Evolutionary conservation across 1,140 invertebrate genomes (phyloP).

Genomic region (Drosophila parabipectinata): DNA sequence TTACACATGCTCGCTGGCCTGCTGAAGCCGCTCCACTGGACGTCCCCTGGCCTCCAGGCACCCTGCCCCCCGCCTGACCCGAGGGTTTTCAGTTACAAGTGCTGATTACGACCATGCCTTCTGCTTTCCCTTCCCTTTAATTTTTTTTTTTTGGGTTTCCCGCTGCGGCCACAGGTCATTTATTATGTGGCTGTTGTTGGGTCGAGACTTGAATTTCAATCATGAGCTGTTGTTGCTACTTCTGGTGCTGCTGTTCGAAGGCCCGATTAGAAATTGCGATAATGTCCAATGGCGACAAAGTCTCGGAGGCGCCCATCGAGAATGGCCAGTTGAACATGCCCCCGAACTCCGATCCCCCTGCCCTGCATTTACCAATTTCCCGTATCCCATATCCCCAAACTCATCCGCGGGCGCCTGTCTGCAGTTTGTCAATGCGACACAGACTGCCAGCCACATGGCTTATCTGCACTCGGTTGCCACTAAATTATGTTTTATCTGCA

Average conservation of each 20-base stretch:
- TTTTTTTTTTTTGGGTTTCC: constrained; percentile 48
- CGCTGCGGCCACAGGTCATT: constrained; percentile 67
- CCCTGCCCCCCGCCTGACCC: constrained; percentile 4
- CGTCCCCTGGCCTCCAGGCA: background rate
- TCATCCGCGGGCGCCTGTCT: constrained; percentile 57
- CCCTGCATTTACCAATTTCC: background rate
- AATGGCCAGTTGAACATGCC: constrained; percentile 1
- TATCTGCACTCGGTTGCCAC: constrained; percentile 75
- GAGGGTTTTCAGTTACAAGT: constrained; percentile 66
- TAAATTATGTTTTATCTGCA: constrained; percentile 81
- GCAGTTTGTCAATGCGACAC: constrained; percentile 71
- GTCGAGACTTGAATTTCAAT: constrained; percentile 74
- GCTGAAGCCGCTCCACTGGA: constrained; percentile 13
- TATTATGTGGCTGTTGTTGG: constrained; percentile 62
- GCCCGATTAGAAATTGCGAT: constrained; percentile 76
- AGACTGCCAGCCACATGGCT: constrained; percentile 52
- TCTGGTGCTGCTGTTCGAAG: background rate
- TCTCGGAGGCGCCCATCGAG: constrained; percentile 51
- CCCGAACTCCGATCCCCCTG: background rate
- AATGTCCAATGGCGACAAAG: constrained; percentile 78
- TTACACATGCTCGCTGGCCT: constrained; percentile 63
- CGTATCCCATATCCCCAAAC: constrained; percentile 5
- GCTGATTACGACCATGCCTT: constrained; percentile 46
- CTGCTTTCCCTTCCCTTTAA: constrained; percentile 10
- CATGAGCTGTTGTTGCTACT: constrained; percentile 49